Evolutionary conservation across 2,113 vertebrate species (phyloP).

Genomic region (Picathartes gymnocephalus): DNA sequence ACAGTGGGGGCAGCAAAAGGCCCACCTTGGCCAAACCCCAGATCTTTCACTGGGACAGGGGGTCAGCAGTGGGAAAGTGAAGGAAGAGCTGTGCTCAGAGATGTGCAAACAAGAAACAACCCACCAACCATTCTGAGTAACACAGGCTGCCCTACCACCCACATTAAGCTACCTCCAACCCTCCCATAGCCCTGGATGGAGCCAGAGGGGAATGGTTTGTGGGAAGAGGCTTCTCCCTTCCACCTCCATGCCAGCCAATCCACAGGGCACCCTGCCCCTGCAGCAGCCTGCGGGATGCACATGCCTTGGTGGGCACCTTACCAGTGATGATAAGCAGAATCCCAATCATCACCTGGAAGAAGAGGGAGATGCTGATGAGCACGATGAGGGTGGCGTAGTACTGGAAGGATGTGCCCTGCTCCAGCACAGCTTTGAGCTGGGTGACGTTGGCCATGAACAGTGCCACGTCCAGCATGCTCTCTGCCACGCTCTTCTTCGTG

Average conservation of each 20-base stretch:
- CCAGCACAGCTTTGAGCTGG: constrained; percentile 86
- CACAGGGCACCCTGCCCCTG: too few relatives aligned
- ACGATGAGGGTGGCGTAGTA: constrained; percentile 79
- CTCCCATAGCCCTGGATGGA: neutral
- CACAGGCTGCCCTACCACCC: fast-evolving
- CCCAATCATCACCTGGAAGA: constrained; percentile 83
- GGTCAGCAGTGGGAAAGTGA: neutral
- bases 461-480: constrained; percentile 88
- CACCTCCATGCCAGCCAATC: neutral
- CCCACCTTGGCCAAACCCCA: neutral
- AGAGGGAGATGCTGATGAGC: constrained; percentile 86
- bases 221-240: neutral
- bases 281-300: fast-evolving
- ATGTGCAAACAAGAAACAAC: neutral
- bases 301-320: constrained; percentile 18
- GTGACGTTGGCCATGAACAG: constrained; percentile 88
- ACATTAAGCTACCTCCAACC: too few relatives aligned
- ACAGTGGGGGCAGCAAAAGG: neutral
- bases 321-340: constrained; percentile 84
- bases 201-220: neutral
- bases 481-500: constrained; percentile 88
- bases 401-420: constrained; percentile 80
- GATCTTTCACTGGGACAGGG: neutral
- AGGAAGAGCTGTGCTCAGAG: neutral
- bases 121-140: neutral